Percentiles rank a stretch among this genome's conserved stretches.
Conservation (phyloP, 23 tunicate species). For the Trididemnum nubilum region DNA sequence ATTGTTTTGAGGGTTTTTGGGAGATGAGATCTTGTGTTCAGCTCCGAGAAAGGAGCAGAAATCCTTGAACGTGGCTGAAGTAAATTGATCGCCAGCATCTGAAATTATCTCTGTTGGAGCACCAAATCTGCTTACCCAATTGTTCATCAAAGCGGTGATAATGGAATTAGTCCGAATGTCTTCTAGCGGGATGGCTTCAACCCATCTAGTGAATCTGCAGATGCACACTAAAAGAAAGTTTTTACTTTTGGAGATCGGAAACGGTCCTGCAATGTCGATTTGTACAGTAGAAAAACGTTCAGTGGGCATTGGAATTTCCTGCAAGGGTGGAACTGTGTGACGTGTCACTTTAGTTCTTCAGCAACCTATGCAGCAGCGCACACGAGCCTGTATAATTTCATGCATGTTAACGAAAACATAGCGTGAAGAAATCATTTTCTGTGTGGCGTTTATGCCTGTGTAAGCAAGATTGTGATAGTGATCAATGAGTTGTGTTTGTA, state of each 20-base stretch:
- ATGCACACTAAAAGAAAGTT: neutral
- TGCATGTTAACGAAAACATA: neutral
- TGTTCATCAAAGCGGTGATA: neutral
- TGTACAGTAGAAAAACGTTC: neutral
- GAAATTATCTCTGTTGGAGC: neutral
- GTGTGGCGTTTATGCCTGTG: neutral
- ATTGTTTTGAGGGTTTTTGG: neutral
- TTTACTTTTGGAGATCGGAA: neutral
- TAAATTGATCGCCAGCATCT: neutral
- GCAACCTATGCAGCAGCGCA: neutral
- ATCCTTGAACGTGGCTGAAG: neutral
- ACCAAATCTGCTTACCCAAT: neutral
- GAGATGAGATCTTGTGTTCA: neutral
- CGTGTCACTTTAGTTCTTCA: neutral
- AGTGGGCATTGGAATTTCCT: neutral
- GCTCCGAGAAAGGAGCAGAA: neutral
- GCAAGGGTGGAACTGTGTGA: neutral
- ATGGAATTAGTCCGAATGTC: neutral
- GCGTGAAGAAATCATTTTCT: neutral
- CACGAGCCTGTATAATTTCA: neutral
- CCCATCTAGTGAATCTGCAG: neutral
- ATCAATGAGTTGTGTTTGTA: neutral
- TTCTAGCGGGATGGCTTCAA: neutral
- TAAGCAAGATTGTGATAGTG: neutral
- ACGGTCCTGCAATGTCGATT: neutral